A percentile compares a stretch with the other conserved stretches of the same genome.
phyloP scores from a whole-genome alignment of 2,888 invertebrate species.

The Amiota minor region DNA sequence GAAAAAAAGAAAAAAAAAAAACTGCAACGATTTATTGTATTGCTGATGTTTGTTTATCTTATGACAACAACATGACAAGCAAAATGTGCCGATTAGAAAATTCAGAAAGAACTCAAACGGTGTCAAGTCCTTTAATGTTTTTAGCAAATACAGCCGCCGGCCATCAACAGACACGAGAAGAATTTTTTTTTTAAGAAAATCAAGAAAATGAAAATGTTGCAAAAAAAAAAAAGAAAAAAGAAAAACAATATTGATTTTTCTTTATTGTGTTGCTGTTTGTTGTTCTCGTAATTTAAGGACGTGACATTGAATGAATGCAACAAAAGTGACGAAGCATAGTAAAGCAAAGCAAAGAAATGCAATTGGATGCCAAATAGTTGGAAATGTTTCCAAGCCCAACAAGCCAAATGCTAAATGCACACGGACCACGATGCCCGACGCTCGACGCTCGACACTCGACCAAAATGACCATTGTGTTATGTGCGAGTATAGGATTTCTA shows the following conservation, averaged over 20 bases:
- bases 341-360: conserved; percentile 12
- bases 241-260: conserved; percentile 4
- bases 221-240: conserved; percentile 9
- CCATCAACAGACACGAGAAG: conserved; percentile 24
- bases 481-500: background rate
- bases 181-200: background rate
- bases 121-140: conserved; percentile 58
- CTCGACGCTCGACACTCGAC: background rate
- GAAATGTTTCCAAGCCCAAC: no score
- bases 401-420: conserved; percentile 8
- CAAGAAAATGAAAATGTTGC: background rate
- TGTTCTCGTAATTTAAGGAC: conserved; percentile 68
- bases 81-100: conserved; percentile 33
- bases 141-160: conserved; percentile 69
- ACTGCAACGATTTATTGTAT: no score
- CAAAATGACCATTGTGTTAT: background rate
- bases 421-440: background rate
- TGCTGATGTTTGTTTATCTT: background rate
- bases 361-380: conserved; percentile 13
- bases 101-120: conserved; percentile 45
- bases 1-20: no score
- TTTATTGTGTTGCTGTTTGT: background rate
- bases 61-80: background rate
- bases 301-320: conserved; percentile 61
- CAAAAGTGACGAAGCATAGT: background rate